A percentile compares a stretch with the other conserved stretches of the same genome.
phyloP scores from a whole-genome alignment of 2,888 invertebrate species.

The Dynastes grantii region DNA sequence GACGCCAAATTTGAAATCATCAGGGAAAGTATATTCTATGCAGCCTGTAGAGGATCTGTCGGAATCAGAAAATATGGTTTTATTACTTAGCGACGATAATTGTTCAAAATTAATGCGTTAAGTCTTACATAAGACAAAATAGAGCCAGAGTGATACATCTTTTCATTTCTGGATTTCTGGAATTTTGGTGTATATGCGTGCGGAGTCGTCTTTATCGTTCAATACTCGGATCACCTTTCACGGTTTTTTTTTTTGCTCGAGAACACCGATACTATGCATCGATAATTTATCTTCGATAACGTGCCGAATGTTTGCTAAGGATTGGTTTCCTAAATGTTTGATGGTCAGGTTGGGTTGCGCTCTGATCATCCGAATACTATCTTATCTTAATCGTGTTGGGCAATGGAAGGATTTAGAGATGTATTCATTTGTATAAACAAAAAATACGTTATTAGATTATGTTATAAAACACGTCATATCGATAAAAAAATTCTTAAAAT shows the following conservation, averaged over 20 bases:
- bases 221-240: too few relatives aligned
- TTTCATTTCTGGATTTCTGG: neutral
- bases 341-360: neutral
- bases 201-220: too few relatives aligned
- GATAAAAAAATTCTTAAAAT: too few relatives aligned
- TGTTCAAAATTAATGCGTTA: neutral
- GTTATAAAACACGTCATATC: too few relatives aligned
- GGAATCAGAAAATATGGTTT: neutral
- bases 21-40: neutral
- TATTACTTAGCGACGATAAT: neutral
- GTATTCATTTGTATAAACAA: too few relatives aligned
- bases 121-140: neutral
- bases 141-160: neutral
- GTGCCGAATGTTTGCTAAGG: neutral
- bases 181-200: too few relatives aligned
- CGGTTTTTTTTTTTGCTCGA: too few relatives aligned
- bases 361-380: neutral
- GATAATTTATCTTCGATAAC: constrained; percentile 3
- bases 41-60: neutral
- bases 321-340: neutral
- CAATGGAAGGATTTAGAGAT: neutral
- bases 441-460: too few relatives aligned
- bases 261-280: too few relatives aligned
- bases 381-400: neutral
- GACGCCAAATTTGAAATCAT: constrained; percentile 18